phyloP scores from a whole-genome alignment of 2,797 vertebrate genomes.

The Glossophaga mutica region DNA sequence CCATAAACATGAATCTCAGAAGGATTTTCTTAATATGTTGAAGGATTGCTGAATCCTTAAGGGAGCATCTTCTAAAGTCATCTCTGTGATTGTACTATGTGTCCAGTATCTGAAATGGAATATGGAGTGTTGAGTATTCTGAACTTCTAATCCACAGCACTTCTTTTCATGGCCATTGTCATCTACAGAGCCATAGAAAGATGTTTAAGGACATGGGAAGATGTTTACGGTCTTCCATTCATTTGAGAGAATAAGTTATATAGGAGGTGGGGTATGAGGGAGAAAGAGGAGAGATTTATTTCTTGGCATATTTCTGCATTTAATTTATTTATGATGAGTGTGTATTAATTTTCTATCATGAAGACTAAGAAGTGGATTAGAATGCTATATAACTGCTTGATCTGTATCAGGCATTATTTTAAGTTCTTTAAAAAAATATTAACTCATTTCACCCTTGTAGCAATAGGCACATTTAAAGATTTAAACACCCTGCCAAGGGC shows the following conservation, averaged over 20 bases:
- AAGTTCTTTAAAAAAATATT: slow-evolving; percentile 26
- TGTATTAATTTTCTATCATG: slow-evolving; percentile 23
- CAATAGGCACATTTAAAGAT: not conserved
- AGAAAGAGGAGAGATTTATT: not conserved
- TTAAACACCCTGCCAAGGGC: not conserved
- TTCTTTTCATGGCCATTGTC: not conserved
- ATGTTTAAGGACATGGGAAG: not conserved
- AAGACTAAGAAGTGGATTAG: not conserved
- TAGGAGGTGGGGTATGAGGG: not conserved
- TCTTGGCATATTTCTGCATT: not conserved
- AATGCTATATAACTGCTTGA: not conserved
- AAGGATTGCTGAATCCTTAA: not conserved
- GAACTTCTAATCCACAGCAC: not conserved
- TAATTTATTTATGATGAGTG: not conserved
- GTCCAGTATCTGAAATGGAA: not conserved
- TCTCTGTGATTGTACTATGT: not conserved
- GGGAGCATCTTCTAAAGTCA: not conserved
- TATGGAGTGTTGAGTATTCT: not conserved
- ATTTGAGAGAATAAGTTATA: not conserved
- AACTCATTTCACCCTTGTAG: not conserved
- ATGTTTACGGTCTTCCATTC: not conserved
- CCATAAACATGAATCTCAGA: slow-evolving; percentile 44
- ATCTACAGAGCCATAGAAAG: not conserved
- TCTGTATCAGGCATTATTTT: not conserved
- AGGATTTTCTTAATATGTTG: not conserved